Evolutionary conservation across 53 echinoderm and acorn worm genomes (phyloP), one percentile per base, ranked within the genome.

Genomic region (Mesocentrotus franciscanus): DNA sequence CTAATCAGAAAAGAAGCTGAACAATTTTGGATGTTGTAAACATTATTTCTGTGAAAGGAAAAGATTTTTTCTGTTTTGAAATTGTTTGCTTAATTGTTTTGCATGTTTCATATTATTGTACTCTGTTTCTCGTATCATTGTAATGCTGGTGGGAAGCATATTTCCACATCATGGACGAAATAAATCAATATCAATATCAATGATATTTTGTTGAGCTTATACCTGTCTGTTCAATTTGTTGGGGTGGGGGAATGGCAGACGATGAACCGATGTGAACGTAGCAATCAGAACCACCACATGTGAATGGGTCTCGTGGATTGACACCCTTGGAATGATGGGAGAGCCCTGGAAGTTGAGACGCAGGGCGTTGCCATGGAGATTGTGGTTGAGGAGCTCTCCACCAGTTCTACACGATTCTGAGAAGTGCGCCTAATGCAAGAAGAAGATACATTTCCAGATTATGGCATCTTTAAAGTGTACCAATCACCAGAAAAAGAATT

Each of bases 201-300:
- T n/a, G 49, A 49, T 49, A 49, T 49, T 49, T 49, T 49, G 49
- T 49, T 30, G 2, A 11, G 75, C 97, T 95, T 90, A n/a, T n/a
- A 99, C 99, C 70, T 90, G 92, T 95, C 95, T 96, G 39, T 96
- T 96, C 34, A 98, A 74, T 85, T 97, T 97, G 90, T 96, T 97
- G 18, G 99, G 99, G 71, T 99, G 99, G 0, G 97, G 97, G 74
- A 99, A 96, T 16, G 98, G 89, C 24, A 99, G 90, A 24, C 99
- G 95, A 62, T 98, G 97, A 56, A 99, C 98, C 34, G 98, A 97
- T 89, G 96, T 97, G 29, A 96, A 96, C 58, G 98, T 99, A 12
- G 99, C 96, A 0, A 99, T 95, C 70, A 99, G 95, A 60, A 98
- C 95, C 78, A 99, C 96, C n/a, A 99, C 96, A 74, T 99, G 97